phyloP scores from a whole-genome alignment of 2,797 vertebrate species.

The Gymnocypris eckloni region DNA sequence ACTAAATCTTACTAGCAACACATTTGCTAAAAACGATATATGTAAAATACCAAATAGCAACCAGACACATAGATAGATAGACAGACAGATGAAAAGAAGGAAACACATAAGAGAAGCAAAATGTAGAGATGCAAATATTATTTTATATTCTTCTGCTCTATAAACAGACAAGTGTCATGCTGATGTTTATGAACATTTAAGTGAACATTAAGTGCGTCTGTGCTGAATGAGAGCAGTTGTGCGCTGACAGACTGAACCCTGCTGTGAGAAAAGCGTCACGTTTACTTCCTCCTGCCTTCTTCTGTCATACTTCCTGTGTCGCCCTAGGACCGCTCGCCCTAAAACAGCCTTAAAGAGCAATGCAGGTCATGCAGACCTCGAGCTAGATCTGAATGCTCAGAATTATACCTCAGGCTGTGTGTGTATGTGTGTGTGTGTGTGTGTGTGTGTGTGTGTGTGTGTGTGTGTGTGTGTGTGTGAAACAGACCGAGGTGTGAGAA shows the following conservation, averaged over 20 bases:
- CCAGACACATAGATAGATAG: background rate
- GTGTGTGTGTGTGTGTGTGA: background rate
- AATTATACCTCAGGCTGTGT: background rate
- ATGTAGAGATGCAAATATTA: background rate
- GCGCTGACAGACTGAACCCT: background rate
- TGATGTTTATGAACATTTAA: background rate
- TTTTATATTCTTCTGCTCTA: background rate
- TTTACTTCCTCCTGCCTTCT: background rate
- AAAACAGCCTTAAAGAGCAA: conserved; percentile 19
- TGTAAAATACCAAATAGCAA: too few species aligned
- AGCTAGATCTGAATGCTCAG: background rate
- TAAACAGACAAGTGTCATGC: background rate
- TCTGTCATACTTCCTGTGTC: background rate
- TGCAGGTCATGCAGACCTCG: background rate
- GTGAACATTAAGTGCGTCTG: background rate
- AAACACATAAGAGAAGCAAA: background rate
- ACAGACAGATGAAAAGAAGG: background rate
- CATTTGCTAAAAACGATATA: too few species aligned
- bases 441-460: background rate
- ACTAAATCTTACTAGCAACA: too few species aligned
- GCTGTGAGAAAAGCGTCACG: background rate
- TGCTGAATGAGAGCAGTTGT: background rate
- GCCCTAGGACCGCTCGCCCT: background rate
- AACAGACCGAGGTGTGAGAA: conserved; percentile 9
- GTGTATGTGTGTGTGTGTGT: background rate